These are phyloP conservation scores for Bombus picipes DNA, from an alignment of 1,140 invertebrate genomes.

Conservation along the genomic window DNA sequence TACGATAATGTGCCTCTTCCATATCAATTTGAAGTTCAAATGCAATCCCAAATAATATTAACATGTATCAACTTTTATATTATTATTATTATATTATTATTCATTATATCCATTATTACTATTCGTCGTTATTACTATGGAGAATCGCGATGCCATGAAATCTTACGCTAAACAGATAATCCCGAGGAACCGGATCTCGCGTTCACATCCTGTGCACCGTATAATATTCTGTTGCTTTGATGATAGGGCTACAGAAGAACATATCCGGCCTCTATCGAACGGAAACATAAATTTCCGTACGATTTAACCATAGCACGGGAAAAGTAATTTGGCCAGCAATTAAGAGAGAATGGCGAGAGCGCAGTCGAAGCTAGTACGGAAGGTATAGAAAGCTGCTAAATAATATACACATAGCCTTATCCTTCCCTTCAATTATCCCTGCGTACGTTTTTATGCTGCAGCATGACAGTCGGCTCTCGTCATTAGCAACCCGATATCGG, in stretches of 20 bases:
- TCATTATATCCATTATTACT: no score
- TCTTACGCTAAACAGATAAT: background rate
- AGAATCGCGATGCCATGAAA: background rate
- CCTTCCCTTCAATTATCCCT: slow-evolving; percentile 78
- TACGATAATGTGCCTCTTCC: no score
- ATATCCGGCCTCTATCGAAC: slow-evolving; percentile 15
- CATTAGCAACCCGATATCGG: slow-evolving; percentile 80
- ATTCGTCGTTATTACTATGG: no score
- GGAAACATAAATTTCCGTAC: slow-evolving; percentile 73
- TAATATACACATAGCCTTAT: slow-evolving; percentile 60
- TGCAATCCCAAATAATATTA: no score
- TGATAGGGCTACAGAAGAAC: background rate
- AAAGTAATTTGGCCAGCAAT: slow-evolving; percentile 75
- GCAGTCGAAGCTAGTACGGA: background rate
- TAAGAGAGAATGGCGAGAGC: slow-evolving; percentile 61
- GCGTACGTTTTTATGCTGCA: slow-evolving; percentile 76
- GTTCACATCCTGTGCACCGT: background rate
- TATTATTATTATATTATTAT: no score
- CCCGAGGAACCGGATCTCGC: no score
- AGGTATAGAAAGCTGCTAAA: slow-evolving; percentile 54
- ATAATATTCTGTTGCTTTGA: background rate
- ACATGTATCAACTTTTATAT: no score
- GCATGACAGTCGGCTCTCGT: slow-evolving; percentile 73
- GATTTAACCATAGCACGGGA: slow-evolving; percentile 67
- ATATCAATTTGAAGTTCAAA: no score